Conservation (phyloP, 2,113 vertebrate species). For the Salvator merianae region DNA sequence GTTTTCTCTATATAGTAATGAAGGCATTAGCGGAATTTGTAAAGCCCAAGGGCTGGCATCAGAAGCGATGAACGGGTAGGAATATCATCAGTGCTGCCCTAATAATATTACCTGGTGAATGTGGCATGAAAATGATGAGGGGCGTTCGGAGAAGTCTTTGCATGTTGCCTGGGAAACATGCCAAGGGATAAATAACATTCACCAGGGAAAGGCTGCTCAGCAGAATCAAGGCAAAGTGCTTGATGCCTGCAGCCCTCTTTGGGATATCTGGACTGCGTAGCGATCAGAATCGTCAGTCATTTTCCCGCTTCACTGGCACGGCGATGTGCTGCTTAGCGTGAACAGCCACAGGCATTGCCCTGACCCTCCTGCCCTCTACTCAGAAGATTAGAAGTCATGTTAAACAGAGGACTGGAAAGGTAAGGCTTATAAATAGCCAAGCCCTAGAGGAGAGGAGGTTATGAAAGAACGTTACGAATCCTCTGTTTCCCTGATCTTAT, state of each 20-base stretch:
- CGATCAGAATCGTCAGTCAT: background rate
- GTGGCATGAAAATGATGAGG: slow-evolving; percentile 2
- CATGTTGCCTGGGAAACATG: background rate
- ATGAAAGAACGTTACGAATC: background rate
- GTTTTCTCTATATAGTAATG: background rate
- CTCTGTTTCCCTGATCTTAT: background rate
- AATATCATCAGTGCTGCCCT: background rate
- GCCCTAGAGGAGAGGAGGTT: background rate
- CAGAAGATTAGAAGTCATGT: background rate
- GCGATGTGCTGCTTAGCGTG: background rate
- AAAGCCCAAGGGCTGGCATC: background rate
- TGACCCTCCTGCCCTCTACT: background rate
- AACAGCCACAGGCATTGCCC: background rate
- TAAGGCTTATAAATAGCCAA: background rate
- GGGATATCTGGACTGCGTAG: background rate
- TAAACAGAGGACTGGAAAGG: background rate
- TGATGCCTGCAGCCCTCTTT: background rate
- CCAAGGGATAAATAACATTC: slow-evolving; percentile 8
- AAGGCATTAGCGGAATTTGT: background rate
- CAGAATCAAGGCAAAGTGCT: background rate
- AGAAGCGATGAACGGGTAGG: background rate
- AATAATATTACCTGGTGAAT: slow-evolving; percentile 1
- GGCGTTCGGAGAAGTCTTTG: background rate
- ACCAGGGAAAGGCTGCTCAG: background rate
- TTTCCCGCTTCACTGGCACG: background rate